These are phyloP conservation scores for Pantherophis alleghaniensis DNA, from an alignment of 2,797 vertebrate species.

Conservation along the genomic window DNA sequence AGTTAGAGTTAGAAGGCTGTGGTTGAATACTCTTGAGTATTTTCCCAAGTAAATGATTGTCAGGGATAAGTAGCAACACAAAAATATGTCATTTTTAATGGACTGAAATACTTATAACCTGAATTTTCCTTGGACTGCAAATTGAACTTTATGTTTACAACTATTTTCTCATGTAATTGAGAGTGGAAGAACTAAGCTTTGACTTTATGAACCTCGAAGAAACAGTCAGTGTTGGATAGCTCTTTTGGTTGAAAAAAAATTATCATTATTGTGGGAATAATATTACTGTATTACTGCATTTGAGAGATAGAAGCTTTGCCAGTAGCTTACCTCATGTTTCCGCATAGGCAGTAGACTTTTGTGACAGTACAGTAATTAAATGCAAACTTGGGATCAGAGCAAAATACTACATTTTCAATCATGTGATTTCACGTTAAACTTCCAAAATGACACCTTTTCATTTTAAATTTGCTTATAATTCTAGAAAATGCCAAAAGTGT, in stretches of 20 bases:
- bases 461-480: conserved; percentile 26
- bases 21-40: neutral
- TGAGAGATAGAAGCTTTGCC: neutral
- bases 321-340: conserved; percentile 9
- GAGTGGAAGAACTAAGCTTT: neutral
- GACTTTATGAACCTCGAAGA: neutral
- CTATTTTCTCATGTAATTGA: neutral
- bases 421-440: neutral
- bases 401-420: conserved; percentile 14
- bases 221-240: neutral
- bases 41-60: neutral
- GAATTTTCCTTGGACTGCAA: neutral
- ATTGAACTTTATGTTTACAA: neutral
- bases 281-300: neutral
- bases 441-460: conserved; percentile 23
- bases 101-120: neutral
- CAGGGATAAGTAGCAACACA: neutral
- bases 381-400: neutral
- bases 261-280: conserved; percentile 6
- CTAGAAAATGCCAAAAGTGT: conserved; percentile 17
- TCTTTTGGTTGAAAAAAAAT: neutral
- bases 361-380: conserved; percentile 27
- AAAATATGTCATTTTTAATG: neutral
- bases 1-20: neutral
- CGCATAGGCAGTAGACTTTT: conserved; percentile 10